phyloP scores from a whole-genome alignment of 2,888 invertebrate genomes.

The Chesias legatella region DNA sequence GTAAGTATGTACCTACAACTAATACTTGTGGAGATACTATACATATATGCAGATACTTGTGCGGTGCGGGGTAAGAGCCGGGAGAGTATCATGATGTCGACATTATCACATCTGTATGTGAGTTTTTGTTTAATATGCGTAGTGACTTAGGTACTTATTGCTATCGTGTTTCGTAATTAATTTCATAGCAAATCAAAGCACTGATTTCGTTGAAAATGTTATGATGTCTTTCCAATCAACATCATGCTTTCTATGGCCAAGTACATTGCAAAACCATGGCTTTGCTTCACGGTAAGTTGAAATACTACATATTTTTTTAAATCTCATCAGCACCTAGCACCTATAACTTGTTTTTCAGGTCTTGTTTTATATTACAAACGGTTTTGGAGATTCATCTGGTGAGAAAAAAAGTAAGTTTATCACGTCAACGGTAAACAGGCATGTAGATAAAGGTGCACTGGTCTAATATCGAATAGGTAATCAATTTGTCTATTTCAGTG shows the following conservation, averaged over 20 bases:
- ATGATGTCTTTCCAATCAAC: constrained; percentile 31
- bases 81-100: too few species aligned
- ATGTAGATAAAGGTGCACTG: not conserved
- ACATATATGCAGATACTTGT: too few species aligned
- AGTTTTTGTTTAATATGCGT: too few species aligned
- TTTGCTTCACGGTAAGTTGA: constrained; percentile 43
- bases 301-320: not conserved
- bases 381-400: constrained; percentile 31
- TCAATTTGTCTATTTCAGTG: constrained; percentile 43
- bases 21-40: too few species aligned
- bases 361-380: constrained; percentile 14
- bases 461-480: constrained; percentile 2
- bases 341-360: constrained; percentile 23
- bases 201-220: constrained; percentile 22
- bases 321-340: too few species aligned
- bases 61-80: too few species aligned
- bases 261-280: constrained; percentile 36
- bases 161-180: constrained; percentile 40
- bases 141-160: too few species aligned
- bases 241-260: constrained; percentile 40
- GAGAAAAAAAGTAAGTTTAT: constrained; percentile 41
- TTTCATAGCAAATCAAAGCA: constrained; percentile 47
- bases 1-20: too few species aligned
- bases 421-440: too few species aligned
- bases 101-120: too few species aligned